Evolutionary conservation across 64 coral and sea anemone genomes (phyloP), one percentile per base, ranked within the genome.

Genomic region (Stylophora pistillata): DNA sequence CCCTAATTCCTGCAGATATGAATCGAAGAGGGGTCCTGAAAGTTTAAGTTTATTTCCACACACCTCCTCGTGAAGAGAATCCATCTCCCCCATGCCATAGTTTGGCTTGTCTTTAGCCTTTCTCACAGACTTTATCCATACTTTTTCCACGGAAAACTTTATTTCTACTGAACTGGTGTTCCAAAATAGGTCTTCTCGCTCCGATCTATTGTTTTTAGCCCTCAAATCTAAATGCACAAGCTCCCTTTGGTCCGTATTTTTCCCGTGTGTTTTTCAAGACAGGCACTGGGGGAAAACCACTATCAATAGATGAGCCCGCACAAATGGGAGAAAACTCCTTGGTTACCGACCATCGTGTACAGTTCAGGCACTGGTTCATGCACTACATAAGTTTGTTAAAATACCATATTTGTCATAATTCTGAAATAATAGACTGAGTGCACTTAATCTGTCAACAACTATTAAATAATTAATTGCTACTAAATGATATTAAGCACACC

Each of bases 21-120:
- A 55, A 33, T 91, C 89, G 18, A 91, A 31, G 21, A 91, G 33
- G 6, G 81, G 89, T 14, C 81, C 82, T 57, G 59, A 6, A 53
- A 91, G 16, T 86, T 86, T 82, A 14, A 89, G 73, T 79, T 89
- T 89, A 32, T 89, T 79, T 9, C 87, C 61, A 23, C 56, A 59
- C 4, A 89, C 72, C 52, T 79, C 59, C 33, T 79, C 87, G 65
- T 65, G 87, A 21, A 89, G 58, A 18, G 54, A 62, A 70, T 89
- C 87, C 87, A 89, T 89, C 53, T 89, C 75, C 9, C 55, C 60
- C 87, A 89, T 89, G 13, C 87, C 75, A 69, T 79, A 89, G 20
- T 89, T 89, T 28, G 87, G 74, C 61, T 89, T 89, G 5, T 58
- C 52, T 47, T 79, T 78, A 21, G 74, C 87, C 0, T 4, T 9